Percentiles rank a stretch among this genome's conserved stretches.
Evolutionary conservation across 1,140 invertebrate genomes (phyloP).

Genomic region (Rhagoletis zephyria): DNA sequence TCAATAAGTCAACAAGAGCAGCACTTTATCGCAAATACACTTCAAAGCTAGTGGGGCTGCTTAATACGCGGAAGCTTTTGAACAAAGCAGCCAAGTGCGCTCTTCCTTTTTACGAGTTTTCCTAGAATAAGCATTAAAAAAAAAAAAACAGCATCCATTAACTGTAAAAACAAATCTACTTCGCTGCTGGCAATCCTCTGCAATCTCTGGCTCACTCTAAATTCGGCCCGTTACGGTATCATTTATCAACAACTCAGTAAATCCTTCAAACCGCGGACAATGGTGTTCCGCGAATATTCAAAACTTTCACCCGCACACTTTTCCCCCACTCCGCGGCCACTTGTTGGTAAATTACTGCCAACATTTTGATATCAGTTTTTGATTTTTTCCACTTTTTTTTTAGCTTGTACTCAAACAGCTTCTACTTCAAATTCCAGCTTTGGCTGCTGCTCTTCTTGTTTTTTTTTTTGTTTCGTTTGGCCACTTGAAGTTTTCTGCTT

Average conservation of each 20-base stretch:
- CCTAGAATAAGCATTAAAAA: neutral
- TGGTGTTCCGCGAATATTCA: slow-evolving; percentile 9
- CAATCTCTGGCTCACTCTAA: neutral
- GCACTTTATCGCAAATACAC: slow-evolving; percentile 21
- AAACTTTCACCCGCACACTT: neutral
- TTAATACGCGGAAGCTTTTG: slow-evolving; percentile 23
- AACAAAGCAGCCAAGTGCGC: neutral
- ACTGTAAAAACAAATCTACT: slow-evolving; percentile 36
- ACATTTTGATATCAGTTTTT: slow-evolving; percentile 51
- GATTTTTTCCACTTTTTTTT: slow-evolving; percentile 25
- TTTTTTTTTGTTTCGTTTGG: neutral
- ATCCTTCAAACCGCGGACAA: slow-evolving; percentile 51
- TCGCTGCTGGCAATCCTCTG: neutral
- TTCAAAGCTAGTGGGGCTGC: neutral
- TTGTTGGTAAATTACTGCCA: slow-evolving; percentile 34
- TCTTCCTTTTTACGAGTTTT: neutral
- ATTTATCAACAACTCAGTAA: slow-evolving; percentile 36
- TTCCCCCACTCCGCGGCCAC: neutral
- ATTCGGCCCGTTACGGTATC: neutral
- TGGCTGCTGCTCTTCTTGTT: neutral
- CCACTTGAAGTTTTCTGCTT: neutral
- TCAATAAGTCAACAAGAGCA: no score
- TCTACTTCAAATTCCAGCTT: neutral
- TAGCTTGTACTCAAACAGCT: neutral
- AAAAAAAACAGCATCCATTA: neutral